These are phyloP conservation scores for Panthera leo DNA, from an alignment of 2,113 vertebrate species.

Conservation along the genomic window DNA sequence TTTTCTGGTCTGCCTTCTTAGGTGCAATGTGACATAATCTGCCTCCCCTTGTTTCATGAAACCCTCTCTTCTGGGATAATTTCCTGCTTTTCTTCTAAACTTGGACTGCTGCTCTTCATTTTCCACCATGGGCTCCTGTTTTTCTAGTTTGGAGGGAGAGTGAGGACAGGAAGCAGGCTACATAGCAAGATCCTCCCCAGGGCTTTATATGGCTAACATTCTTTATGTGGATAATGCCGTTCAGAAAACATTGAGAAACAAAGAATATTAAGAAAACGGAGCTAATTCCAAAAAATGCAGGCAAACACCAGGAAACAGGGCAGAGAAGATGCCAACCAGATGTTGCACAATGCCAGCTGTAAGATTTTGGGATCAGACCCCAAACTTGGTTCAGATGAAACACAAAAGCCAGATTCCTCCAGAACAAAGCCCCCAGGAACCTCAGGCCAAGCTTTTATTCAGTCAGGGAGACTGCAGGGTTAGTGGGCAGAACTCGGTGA, in stretches of 20 bases:
- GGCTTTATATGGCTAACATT: conserved; percentile 42
- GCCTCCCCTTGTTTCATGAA: conserved; percentile 27
- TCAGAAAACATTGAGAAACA: conserved; percentile 59
- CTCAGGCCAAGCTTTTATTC: conserved; percentile 30
- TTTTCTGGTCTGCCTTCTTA: conserved; percentile 30
- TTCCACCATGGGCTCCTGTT: conserved; percentile 66
- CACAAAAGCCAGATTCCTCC: conserved; percentile 62
- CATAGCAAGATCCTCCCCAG: conserved; percentile 46
- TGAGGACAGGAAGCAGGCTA: conserved; percentile 74
- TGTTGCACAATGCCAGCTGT: conserved; percentile 66
- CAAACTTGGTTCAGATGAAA: conserved; percentile 63
- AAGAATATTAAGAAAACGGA: conserved; percentile 52
- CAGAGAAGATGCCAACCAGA: conserved; percentile 69
- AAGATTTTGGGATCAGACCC: conserved; percentile 47
- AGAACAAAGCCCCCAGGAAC: conserved; percentile 55
- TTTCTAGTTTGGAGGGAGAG: conserved; percentile 57
- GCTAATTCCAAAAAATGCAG: conserved; percentile 62
- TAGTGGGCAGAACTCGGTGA: background rate
- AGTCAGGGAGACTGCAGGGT: background rate
- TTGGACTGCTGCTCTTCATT: conserved; percentile 62
- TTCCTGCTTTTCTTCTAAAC: conserved; percentile 59
- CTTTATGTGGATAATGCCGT: conserved; percentile 40
- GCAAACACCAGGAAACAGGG: conserved; percentile 63
- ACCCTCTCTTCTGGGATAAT: conserved; percentile 40
- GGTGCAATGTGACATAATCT: background rate